phyloP scores from a whole-genome alignment of 2,113 vertebrate species.

The Pelobates fuscus region DNA sequence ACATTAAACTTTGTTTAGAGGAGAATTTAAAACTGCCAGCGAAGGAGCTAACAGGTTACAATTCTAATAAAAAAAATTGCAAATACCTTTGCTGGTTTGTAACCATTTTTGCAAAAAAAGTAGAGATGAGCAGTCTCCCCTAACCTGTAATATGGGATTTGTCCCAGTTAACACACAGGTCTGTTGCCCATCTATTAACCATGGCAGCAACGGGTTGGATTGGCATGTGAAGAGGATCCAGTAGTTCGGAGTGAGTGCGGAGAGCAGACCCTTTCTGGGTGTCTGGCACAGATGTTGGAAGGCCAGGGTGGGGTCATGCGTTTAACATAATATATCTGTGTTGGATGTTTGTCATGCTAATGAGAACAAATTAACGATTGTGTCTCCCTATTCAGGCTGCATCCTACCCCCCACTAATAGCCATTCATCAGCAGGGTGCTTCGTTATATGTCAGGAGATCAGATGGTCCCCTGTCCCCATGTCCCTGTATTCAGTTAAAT shows the following conservation, averaged over 20 bases:
- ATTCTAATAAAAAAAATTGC: too few relatives aligned
- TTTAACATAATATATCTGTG: constrained; percentile 8
- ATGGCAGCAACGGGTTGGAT: too few relatives aligned
- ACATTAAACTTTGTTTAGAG: too few relatives aligned
- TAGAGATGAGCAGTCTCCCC: too few relatives aligned
- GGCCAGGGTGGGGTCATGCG: not conserved
- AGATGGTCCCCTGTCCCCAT: not conserved
- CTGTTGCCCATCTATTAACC: too few relatives aligned
- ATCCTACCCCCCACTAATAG: constrained; percentile 17
- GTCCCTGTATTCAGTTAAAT: not conserved
- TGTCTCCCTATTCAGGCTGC: not conserved
- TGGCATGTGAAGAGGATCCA: too few relatives aligned
- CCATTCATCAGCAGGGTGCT: constrained; percentile 5
- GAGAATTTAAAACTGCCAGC: too few relatives aligned
- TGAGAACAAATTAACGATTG: constrained; percentile 12
- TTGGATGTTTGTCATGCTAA: constrained; percentile 24
- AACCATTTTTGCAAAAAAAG: too few relatives aligned
- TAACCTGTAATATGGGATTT: too few relatives aligned
- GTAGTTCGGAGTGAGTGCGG: not conserved
- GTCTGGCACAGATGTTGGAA: constrained; percentile 11
- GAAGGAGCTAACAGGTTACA: too few relatives aligned
- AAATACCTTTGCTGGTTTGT: too few relatives aligned
- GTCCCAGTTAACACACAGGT: too few relatives aligned
- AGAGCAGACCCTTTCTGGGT: not conserved
- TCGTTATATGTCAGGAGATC: not conserved